Evolutionary conservation across 2,797 vertebrate species (phyloP).

Genomic region (Notolabrus celidotus): DNA sequence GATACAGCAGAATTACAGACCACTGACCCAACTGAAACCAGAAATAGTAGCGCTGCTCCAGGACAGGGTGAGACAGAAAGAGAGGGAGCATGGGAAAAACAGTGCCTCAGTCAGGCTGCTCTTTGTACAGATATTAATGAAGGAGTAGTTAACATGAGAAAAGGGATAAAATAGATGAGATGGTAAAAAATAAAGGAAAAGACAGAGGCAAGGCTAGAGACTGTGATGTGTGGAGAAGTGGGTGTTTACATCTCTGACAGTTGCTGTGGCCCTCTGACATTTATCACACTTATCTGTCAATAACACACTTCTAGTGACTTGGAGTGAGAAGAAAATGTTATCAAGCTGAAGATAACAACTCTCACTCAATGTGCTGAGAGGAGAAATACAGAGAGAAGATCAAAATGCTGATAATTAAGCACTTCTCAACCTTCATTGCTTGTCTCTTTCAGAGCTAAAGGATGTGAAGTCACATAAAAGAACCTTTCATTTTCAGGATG

Average conservation of each 20-base stretch:
- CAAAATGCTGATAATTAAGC: not conserved
- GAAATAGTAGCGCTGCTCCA: constrained; percentile 59
- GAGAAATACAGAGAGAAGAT: constrained; percentile 8
- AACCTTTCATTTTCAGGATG: not conserved
- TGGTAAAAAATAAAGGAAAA: not conserved
- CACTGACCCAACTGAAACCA: constrained; percentile 59
- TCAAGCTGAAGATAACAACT: constrained; percentile 39
- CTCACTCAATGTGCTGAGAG: not conserved
- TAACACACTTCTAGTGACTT: constrained; percentile 36
- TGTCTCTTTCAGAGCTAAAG: constrained; percentile 23
- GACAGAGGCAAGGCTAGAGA: not conserved
- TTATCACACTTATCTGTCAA: constrained; percentile 42
- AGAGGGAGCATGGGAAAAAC: constrained; percentile 63
- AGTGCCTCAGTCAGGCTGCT: constrained; percentile 34
- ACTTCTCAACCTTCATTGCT: not conserved
- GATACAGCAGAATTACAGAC: constrained; percentile 66
- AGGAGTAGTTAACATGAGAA: constrained; percentile 15
- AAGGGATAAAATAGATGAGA: constrained; percentile 7
- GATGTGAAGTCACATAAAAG: constrained; percentile 2
- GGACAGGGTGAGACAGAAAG: constrained; percentile 27
- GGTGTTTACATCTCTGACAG: constrained; percentile 25
- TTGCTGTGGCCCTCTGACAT: constrained; percentile 43
- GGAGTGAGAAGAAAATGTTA: constrained; percentile 14
- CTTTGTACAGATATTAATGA: constrained; percentile 38
- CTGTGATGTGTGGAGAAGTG: constrained; percentile 6